Percentiles rank a stretch among this genome's conserved stretches.
Conservation (phyloP, 2,888 invertebrate genomes). For the Protula sp. region DNA sequence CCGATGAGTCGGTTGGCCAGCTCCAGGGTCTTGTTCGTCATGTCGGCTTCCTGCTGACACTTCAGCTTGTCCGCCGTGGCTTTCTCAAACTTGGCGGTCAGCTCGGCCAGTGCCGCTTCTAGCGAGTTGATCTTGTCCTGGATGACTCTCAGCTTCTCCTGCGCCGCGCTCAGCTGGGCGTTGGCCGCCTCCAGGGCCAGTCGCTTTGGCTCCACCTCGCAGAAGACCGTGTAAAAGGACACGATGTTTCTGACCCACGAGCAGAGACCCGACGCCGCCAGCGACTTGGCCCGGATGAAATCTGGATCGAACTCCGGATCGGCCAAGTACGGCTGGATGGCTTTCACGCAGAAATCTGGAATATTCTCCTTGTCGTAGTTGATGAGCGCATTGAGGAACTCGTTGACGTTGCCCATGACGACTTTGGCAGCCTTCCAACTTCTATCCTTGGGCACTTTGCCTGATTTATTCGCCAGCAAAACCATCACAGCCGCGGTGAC, state of each 20-base stretch:
- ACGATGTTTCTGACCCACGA: constrained; percentile 97
- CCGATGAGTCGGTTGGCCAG: constrained; percentile 90
- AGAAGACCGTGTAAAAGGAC: constrained; percentile 90
- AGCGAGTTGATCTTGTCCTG: constrained; percentile 83
- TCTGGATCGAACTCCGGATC: constrained; percentile 94
- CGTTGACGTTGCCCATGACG: constrained; percentile 87
- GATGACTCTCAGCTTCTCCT: constrained; percentile 78
- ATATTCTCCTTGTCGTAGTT: constrained; percentile 96
- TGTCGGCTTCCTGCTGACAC: constrained; percentile 91
- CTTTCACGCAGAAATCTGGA: constrained; percentile 87
- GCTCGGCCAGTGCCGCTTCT: constrained; percentile 77
- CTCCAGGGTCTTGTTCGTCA: constrained; percentile 82
- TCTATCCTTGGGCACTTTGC: constrained; percentile 89
- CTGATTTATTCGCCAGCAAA: constrained; percentile 63
- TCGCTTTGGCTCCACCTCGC: constrained; percentile 92
- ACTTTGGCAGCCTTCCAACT: constrained; percentile 94
- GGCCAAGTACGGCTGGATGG: constrained; percentile 86
- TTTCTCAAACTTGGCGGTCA: constrained; percentile 87
- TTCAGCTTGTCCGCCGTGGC: constrained; percentile 77
- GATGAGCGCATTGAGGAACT: constrained; percentile 79
- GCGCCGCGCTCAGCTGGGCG: constrained; percentile 82
- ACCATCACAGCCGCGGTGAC: constrained; percentile 94
- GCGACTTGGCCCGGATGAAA: constrained; percentile 83
- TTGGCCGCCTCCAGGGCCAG: constrained; percentile 88
- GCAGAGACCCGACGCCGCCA: constrained; percentile 87